Base-by-base conservation (phyloP, 2,888 invertebrate genomes). In the Drosophila eohydei region DNA sequence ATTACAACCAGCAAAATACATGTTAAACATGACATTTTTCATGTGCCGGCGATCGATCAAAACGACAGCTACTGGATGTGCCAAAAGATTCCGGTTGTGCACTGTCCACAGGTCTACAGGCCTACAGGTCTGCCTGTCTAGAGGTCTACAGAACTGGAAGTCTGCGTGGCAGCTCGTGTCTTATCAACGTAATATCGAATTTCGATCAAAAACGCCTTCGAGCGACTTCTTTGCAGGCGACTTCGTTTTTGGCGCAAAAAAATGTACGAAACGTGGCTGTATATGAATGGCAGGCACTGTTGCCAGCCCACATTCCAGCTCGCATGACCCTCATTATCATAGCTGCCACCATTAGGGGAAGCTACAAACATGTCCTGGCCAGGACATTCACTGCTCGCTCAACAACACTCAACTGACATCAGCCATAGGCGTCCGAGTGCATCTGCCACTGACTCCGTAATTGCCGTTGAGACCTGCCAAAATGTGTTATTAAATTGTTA, bases 121-220 rank as follows among this genome's bases (percentile, higher is more conserved):
- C 40, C 54, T 54, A 28, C 54, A 21, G 21, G 21, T 21, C n/a
- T 12, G 54, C 28, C 54, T 54, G 54, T 40, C 38, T 28, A 40
- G 1, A 36, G 38, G 26, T 52, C 38, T 52, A 9, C 11, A 28
- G 30, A n/a, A 6, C 54, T 38, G 36, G 51, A 52, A 26, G 57
- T 66, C 79, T 55, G 71, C 64, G 55, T 61, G 63, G 58, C 71
- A 70, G 78, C 77, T 88, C 89, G 74, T 85, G 80, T 77, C 89
- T 90, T 92, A 92, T 92, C 92, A 89, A 83, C 70, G 83, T 89
- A 89, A 92, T 92, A 92, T 92, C 92, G 91, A 92, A 92, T 92
- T 92, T 92, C 92, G 91, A 92, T 92, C 92, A 88, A 89, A 89
- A 90, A 91, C 91, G 89, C 90, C 90, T 91, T 74, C 88, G 77